Conservation (phyloP, 1,140 invertebrate genomes). For the Liolophura sinensis region DNA sequence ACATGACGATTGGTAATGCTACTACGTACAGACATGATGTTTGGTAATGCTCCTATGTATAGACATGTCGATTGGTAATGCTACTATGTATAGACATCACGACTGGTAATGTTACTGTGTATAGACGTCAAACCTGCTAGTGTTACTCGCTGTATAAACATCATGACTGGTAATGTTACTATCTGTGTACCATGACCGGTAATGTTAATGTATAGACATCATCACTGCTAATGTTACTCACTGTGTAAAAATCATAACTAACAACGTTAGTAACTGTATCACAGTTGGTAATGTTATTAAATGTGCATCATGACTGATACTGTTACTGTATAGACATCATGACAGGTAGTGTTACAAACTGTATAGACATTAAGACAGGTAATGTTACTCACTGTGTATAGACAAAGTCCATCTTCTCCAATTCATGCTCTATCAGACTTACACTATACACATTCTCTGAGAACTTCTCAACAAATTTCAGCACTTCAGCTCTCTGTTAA, state of each 20-base stretch:
- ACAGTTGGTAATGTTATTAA: neutral
- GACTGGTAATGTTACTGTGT: too few relatives aligned
- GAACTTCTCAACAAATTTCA: constrained; percentile 35
- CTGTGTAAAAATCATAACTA: neutral
- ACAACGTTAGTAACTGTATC: too few relatives aligned
- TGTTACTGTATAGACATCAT: neutral
- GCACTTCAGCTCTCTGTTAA: constrained; percentile 30
- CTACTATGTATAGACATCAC: too few relatives aligned
- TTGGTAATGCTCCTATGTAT: too few relatives aligned
- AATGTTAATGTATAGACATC: neutral
- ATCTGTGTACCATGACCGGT: neutral
- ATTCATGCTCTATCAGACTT: constrained; percentile 73
- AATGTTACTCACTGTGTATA: constrained; percentile 66
- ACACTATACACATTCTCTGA: constrained; percentile 69
- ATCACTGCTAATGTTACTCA: neutral
- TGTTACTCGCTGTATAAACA: too few relatives aligned
- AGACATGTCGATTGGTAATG: too few relatives aligned
- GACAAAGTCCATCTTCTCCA: constrained; percentile 81
- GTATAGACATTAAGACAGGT: neutral
- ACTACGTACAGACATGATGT: too few relatives aligned
- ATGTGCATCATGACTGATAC: too few relatives aligned
- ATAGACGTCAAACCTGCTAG: too few relatives aligned
- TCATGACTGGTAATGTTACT: too few relatives aligned
- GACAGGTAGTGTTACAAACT: too few relatives aligned
- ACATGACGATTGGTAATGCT: too few relatives aligned